Percentiles rank a stretch among this genome's conserved stretches.
phyloP scores from a whole-genome alignment of 2,888 invertebrate species.

The Acanthosepion esculentum region DNA sequence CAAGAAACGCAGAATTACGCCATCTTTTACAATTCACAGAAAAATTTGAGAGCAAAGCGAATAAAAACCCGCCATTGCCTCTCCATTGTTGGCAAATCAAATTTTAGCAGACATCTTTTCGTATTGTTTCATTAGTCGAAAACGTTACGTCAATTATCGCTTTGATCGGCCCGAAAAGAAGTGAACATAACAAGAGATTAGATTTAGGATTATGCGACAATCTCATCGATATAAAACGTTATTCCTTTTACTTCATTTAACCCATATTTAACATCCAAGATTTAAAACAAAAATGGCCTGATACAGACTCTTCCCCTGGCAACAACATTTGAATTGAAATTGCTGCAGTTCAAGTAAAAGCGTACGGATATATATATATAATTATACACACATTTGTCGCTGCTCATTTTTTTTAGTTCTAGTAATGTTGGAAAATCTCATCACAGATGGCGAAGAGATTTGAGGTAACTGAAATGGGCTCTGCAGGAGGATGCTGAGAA shows the following conservation, averaged over 20 bases:
- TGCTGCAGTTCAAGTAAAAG: not conserved
- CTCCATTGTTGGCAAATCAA: not conserved
- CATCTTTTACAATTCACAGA: not conserved
- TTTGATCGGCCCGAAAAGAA: not conserved
- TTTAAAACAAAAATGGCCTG: not conserved
- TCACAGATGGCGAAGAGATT: too few species aligned
- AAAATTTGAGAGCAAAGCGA: not conserved
- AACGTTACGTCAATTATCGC: not conserved
- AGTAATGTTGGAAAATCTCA: too few species aligned
- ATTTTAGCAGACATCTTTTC: not conserved
- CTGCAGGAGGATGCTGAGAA: too few species aligned
- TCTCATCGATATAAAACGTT: not conserved
- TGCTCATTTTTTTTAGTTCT: too few species aligned
- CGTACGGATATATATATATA: not conserved
- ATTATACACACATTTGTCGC: too few species aligned
- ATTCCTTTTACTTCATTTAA: not conserved
- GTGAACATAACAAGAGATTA: not conserved
- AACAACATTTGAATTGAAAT: not conserved
- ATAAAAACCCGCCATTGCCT: not conserved
- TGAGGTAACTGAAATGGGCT: too few species aligned
- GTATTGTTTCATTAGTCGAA: conserved; percentile 20
- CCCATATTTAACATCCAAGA: not conserved
- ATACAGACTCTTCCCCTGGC: not conserved
- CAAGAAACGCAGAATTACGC: not conserved
- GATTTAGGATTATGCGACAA: not conserved